These are phyloP conservation scores for Gallinago paraguaiae DNA, from an alignment of 2,113 vertebrate genomes.

Conservation along the genomic window DNA sequence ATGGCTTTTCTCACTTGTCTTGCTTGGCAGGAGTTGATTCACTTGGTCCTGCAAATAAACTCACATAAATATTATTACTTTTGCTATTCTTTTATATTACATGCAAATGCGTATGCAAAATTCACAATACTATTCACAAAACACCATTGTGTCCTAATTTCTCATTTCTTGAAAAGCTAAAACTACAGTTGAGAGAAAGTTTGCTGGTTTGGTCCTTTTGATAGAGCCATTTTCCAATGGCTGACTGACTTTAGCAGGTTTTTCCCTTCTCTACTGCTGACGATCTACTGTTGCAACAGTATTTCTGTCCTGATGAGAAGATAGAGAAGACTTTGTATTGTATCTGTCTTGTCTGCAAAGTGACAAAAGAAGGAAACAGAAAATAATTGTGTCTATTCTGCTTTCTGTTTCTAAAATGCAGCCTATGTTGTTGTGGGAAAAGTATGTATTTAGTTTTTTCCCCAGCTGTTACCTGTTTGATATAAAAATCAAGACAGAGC, in stretches of 20 bases:
- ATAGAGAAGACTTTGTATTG: neutral
- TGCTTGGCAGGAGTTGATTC: neutral
- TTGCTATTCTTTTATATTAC: neutral
- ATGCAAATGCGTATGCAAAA: neutral
- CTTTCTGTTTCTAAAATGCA: neutral
- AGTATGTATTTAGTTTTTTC: rapidly evolving
- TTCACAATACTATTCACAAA: neutral
- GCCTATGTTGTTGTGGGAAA: neutral
- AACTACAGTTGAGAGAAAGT: neutral
- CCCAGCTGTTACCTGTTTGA: neutral
- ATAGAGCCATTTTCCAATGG: neutral
- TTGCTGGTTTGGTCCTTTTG: neutral
- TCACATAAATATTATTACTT: neutral
- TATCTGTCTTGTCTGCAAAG: neutral
- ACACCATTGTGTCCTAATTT: neutral
- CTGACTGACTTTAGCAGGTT: neutral
- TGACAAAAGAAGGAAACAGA: neutral
- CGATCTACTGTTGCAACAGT: neutral
- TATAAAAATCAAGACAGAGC: neutral
- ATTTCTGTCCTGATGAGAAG: neutral
- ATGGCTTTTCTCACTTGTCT: conserved; percentile 2
- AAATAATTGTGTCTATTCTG: neutral
- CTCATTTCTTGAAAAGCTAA: neutral
- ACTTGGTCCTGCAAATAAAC: neutral
- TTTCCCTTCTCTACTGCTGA: neutral